These are phyloP conservation scores for Neostethus bicornis DNA, from an alignment of 2,797 vertebrate species.

Conservation along the genomic window DNA sequence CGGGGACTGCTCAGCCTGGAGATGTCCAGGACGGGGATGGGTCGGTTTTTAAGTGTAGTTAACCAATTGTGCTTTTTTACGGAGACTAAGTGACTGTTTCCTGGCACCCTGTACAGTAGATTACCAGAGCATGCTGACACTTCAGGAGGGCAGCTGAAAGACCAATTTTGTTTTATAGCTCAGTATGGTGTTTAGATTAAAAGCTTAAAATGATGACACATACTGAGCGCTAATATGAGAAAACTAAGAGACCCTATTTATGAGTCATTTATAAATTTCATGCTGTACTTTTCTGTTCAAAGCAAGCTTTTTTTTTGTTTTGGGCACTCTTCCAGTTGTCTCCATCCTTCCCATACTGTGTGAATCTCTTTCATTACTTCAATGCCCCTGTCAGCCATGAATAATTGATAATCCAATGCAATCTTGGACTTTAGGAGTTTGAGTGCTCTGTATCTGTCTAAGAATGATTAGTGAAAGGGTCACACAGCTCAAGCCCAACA, in stretches of 20 bases:
- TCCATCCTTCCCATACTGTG: conserved; percentile 16
- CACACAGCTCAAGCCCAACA: conserved; percentile 58
- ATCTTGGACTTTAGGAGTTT: conserved; percentile 61
- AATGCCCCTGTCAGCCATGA: conserved; percentile 51
- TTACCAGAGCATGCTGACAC: conserved; percentile 1
- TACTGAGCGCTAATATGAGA: conserved; percentile 16
- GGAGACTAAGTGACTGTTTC: background rate
- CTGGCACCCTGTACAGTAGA: background rate
- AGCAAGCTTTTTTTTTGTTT: conserved; percentile 12
- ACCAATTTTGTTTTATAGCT: conserved; percentile 23
- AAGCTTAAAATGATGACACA: conserved; percentile 38
- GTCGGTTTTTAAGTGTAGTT: background rate
- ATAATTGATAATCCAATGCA: conserved; percentile 73
- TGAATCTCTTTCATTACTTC: conserved; percentile 25
- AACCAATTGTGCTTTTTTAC: background rate
- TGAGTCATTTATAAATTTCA: conserved; percentile 35
- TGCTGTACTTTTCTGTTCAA: conserved; percentile 12
- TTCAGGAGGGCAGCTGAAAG: conserved; percentile 1
- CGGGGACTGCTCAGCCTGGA: no score
- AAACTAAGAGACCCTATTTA: conserved; percentile 23
- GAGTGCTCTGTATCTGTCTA: conserved; percentile 64
- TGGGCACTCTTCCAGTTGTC: conserved; percentile 15
- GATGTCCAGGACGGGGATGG: no score
- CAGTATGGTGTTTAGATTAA: conserved; percentile 45
- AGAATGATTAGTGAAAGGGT: conserved; percentile 72